Conservation (phyloP, 2,888 invertebrate species). For the Sepiola atlantica region DNA sequence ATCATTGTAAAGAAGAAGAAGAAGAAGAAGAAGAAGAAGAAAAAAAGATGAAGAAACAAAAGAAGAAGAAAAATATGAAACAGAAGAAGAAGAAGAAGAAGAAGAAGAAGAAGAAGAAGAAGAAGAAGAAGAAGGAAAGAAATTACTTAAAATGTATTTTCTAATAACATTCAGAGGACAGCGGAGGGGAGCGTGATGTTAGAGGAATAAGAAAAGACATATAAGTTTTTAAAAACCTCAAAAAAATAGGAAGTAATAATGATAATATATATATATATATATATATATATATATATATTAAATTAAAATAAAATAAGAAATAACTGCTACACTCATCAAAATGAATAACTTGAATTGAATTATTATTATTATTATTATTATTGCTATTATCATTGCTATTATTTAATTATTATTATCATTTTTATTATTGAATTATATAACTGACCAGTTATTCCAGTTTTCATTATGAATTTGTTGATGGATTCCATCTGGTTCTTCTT, state of each 20-base stretch:
- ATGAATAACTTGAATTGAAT: not conserved
- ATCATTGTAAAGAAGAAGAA: not conserved
- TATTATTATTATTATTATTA: too few relatives aligned
- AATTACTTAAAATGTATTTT: slow-evolving; percentile 13
- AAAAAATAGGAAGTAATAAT: not conserved
- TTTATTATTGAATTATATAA: not conserved
- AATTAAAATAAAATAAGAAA: not conserved
- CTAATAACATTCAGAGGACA: not conserved
- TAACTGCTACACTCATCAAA: not conserved
- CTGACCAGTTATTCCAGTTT: not conserved
- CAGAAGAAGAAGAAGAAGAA: too few relatives aligned
- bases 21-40: not conserved
- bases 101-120: not conserved
- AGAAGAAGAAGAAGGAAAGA: not conserved
- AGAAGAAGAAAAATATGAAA: not conserved
- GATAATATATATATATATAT: not conserved
- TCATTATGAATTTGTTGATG: not conserved
- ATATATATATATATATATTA: not conserved
- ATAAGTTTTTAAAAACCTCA: not conserved
- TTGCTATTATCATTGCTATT: too few relatives aligned
- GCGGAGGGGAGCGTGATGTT: not conserved
- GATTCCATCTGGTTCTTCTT: not conserved
- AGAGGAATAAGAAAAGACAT: too few relatives aligned
- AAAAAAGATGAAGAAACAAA: too few relatives aligned
- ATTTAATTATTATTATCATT: too few relatives aligned